These are phyloP conservation scores for Sceloporus tristichus DNA, from an alignment of 2,113 vertebrate species.

Conservation along the genomic window DNA sequence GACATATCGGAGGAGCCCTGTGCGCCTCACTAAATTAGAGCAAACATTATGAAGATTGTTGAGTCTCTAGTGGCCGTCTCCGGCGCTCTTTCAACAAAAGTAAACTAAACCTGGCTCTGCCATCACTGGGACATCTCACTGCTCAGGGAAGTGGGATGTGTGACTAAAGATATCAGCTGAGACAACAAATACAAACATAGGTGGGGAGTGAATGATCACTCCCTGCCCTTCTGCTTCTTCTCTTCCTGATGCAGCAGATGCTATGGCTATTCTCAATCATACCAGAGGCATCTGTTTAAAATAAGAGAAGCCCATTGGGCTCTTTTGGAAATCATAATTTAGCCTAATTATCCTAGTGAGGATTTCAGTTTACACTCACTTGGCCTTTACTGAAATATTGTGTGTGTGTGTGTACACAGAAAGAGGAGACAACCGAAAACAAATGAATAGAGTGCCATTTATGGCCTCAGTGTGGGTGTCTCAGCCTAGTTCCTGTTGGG, in stretches of 20 bases:
- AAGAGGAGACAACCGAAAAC: constrained; percentile 10
- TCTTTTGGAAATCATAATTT: constrained; percentile 63
- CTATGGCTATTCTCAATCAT: constrained; percentile 11
- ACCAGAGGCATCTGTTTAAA: constrained; percentile 48
- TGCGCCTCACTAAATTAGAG: neutral
- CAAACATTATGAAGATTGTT: neutral
- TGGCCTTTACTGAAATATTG: constrained; percentile 16
- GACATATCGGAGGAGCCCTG: neutral
- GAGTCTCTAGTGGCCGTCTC: neutral
- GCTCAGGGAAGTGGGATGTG: neutral
- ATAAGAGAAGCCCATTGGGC: constrained; percentile 43
- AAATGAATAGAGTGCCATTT: constrained; percentile 34
- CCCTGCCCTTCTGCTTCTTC: constrained; percentile 11
- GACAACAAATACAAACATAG: constrained; percentile 27
- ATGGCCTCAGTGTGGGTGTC: constrained; percentile 44
- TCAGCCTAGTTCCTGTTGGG: constrained; percentile 56
- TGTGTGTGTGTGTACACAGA: constrained; percentile 26
- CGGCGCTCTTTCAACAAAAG: neutral
- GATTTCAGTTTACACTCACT: constrained; percentile 53
- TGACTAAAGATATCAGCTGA: neutral
- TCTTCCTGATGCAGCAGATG: constrained; percentile 34
- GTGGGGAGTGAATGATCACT: neutral
- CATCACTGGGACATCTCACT: neutral
- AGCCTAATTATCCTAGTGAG: constrained; percentile 67
- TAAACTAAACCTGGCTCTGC: neutral